Percentiles rank a stretch among this genome's conserved stretches.
Evolutionary conservation across 2,113 vertebrate genomes (phyloP).

Genomic region (Actenoides hombroni): DNA sequence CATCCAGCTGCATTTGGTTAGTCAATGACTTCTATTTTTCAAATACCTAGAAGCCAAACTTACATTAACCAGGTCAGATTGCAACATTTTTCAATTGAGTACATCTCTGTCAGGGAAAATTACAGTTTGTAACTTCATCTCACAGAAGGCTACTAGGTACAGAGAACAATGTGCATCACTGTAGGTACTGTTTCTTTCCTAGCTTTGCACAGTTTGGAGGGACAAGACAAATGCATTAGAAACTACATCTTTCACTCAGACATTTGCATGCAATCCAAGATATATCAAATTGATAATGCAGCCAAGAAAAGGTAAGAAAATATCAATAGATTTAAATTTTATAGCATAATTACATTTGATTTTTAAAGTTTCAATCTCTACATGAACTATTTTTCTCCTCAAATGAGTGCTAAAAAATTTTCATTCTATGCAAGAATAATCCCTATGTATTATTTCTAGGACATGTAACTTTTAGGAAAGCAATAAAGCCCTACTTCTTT

Average conservation of each 20-base stretch:
- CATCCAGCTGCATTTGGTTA: not conserved
- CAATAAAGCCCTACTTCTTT: not conserved
- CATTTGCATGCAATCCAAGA: not conserved
- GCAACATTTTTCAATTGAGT: not conserved
- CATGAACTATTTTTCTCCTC: not conserved
- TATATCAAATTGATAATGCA: not conserved
- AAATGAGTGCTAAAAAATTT: not conserved
- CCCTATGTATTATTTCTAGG: not conserved
- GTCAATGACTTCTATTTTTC: not conserved
- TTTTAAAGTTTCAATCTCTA: not conserved
- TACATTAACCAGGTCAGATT: not conserved
- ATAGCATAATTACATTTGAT: not conserved
- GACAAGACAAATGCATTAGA: not conserved
- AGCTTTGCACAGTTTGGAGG: not conserved
- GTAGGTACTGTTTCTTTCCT: not conserved
- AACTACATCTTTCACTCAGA: not conserved
- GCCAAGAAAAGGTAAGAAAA: not conserved
- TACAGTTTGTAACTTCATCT: not conserved
- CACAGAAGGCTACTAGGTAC: not conserved
- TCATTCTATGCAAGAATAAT: not conserved
- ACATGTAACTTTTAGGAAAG: not conserved
- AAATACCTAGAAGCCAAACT: not conserved
- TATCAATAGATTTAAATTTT: not conserved
- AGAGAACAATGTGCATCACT: not conserved
- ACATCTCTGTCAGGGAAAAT: not conserved